A percentile compares a stretch with the other conserved stretches of the same genome.
These are phyloP conservation scores for Rousettus leschenaultii DNA, from an alignment of 2,113 vertebrate genomes.

Conservation along the genomic window DNA sequence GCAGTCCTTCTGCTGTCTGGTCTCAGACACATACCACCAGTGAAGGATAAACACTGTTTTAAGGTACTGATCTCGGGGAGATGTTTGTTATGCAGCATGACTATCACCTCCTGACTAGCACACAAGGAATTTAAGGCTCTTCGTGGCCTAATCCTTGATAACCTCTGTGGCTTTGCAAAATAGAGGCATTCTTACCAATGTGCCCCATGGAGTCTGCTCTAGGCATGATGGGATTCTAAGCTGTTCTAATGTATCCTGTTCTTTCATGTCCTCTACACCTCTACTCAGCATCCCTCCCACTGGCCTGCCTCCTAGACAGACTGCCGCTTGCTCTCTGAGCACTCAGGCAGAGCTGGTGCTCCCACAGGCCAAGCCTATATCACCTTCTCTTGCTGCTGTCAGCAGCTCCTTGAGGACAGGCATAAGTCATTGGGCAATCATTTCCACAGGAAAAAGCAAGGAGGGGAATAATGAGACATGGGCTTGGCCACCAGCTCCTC, in stretches of 20 bases:
- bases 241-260: not conserved
- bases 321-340: not conserved
- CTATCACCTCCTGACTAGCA: not conserved
- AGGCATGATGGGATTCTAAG: not conserved
- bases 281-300: not conserved
- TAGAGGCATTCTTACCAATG: not conserved
- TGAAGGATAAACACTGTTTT: not conserved
- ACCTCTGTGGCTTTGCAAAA: not conserved
- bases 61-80: not conserved
- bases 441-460: not conserved
- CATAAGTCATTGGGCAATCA: not conserved
- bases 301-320: not conserved
- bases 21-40: not conserved
- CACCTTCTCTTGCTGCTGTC: not conserved
- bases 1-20: not conserved
- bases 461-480: not conserved
- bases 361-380: not conserved
- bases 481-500: not conserved
- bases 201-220: not conserved
- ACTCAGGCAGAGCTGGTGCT: not conserved
- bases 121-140: not conserved
- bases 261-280: not conserved
- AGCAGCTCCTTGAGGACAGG: accelerated
- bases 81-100: not conserved
- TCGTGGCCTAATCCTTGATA: not conserved